These are phyloP conservation scores for Incurvaria masculella DNA, from an alignment of 2,888 invertebrate genomes.

Conservation along the genomic window DNA sequence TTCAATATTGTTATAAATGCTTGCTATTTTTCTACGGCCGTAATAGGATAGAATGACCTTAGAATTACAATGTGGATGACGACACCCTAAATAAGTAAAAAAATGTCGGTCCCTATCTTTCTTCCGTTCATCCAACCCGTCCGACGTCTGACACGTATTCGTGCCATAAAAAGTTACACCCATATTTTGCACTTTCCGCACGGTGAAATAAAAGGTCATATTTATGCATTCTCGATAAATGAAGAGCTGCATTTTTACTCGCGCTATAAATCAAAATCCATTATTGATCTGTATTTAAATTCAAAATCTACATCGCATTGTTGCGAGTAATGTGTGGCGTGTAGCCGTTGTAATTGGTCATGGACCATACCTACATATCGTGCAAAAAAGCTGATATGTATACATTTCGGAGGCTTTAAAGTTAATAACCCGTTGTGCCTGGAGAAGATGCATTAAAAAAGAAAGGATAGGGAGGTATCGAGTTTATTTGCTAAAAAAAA, in stretches of 20 bases:
- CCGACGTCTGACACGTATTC: constrained; percentile 44
- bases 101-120: neutral
- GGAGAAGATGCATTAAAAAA: too few species aligned
- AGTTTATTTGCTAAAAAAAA: too few species aligned
- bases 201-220: constrained; percentile 53
- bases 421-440: too few species aligned
- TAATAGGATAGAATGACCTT: too few species aligned
- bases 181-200: constrained; percentile 54
- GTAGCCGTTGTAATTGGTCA: constrained; percentile 56
- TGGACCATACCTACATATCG: too few species aligned
- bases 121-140: constrained; percentile 37
- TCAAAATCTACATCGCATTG: constrained; percentile 56
- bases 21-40: too few species aligned
- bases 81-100: neutral
- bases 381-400: too few species aligned
- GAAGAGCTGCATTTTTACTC: constrained; percentile 53
- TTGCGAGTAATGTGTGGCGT: constrained; percentile 52
- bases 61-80: too few species aligned
- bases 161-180: constrained; percentile 48
- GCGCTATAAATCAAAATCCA: constrained; percentile 57
- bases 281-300: constrained; percentile 57
- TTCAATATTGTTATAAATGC: too few species aligned
- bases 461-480: too few species aligned
- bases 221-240: constrained; percentile 56
- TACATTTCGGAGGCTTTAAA: too few species aligned